Base-by-base conservation (phyloP, 2,113 vertebrate genomes). In the Xiphias gladius region DNA sequence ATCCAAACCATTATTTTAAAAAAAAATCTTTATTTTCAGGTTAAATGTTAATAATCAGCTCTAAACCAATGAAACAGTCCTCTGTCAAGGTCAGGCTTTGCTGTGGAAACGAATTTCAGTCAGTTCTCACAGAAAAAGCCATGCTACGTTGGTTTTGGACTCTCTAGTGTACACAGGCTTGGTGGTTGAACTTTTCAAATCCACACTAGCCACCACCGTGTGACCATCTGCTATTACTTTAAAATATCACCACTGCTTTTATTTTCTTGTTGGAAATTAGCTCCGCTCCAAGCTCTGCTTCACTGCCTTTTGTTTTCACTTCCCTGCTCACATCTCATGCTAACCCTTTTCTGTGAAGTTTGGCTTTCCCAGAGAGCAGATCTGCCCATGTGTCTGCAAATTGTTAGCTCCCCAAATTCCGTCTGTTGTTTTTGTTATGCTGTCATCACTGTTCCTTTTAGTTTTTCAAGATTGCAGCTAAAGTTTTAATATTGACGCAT, bases 211-310 rank as follows among this genome's bases (percentile, higher is more conserved):
- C 35, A 62, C 7, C 30, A 12, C 2, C 13, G 26, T 26, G 0
- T 57, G 50, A 70, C 68, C 75, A 58, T 82, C 82, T 80, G 62
- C 61, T 71, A 32, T 35, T 64, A 30, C 55, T 39, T 76, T 54
- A 70, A 85, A 74, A 58, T 77, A 67, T 86, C 69, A 78, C 10
- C 1, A 8, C 24, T 19, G 75, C 3, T 43, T 67, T 67, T 63
- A 11, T 65, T 30, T 59, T 61, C 52, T 32, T 70, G 71, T 52
- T 20, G 46, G 30, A 24, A 20, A 66, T 11, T 41, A 13, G 14
- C 35, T 50, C 7, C 20, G 8, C 50, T 52, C 7, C 50, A 10
- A 41, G 35, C 2, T 11, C n/a, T 41, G 39, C 12, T 65, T 64
- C 66, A 20, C 37, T 52, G 61, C 26, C n/a, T 58, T 39, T 9